Percentiles rank a stretch among this genome's conserved stretches.
These are phyloP conservation scores for Marisa cornuarietis DNA, from an alignment of 1,140 invertebrate genomes.

Conservation along the genomic window DNA sequence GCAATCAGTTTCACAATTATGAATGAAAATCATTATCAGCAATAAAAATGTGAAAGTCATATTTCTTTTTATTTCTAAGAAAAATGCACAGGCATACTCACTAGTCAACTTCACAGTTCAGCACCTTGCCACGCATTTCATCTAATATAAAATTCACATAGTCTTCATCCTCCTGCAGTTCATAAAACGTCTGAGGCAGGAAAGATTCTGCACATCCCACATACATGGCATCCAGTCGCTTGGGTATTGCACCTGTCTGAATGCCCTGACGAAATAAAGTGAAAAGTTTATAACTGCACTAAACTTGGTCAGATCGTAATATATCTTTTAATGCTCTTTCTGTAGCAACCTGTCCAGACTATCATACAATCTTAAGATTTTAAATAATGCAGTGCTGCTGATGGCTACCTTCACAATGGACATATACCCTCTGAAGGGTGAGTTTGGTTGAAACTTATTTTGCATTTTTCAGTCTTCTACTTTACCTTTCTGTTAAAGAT, in stretches of 20 bases:
- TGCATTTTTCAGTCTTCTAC: not conserved
- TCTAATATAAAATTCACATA: not conserved
- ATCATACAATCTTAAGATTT: not conserved
- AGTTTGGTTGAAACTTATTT: not conserved
- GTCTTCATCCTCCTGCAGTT: not conserved
- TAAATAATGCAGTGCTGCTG: not conserved
- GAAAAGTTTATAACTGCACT: not conserved
- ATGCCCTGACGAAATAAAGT: not conserved
- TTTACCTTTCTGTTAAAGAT: constrained; percentile 40
- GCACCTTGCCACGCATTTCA: constrained; percentile 20
- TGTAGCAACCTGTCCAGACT: not conserved
- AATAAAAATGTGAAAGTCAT: too few relatives aligned
- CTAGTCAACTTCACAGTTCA: constrained; percentile 14
- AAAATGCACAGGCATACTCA: not conserved
- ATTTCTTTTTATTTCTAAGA: too few relatives aligned
- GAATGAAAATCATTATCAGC: too few relatives aligned
- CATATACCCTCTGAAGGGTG: not conserved
- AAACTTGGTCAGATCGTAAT: not conserved
- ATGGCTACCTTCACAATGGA: not conserved
- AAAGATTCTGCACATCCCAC: constrained; percentile 10
- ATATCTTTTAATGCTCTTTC: not conserved
- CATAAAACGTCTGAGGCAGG: not conserved
- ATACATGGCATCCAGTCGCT: constrained; percentile 12
- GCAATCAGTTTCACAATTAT: too few relatives aligned
- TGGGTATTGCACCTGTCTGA: constrained; percentile 1